Base-by-base conservation (phyloP, 2,113 vertebrate species). In the Arvicanthis niloticus region DNA sequence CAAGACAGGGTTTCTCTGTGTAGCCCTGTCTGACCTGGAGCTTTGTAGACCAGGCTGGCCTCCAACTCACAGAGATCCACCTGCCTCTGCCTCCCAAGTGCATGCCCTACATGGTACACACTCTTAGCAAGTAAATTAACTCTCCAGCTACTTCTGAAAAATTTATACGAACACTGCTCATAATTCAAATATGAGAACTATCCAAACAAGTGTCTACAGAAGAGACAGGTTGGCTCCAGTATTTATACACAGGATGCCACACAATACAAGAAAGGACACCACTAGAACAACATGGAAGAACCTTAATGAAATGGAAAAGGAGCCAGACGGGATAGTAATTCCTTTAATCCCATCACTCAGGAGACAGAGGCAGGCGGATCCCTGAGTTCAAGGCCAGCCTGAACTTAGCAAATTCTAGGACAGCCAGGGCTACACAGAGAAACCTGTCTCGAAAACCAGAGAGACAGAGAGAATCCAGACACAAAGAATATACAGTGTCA, bases 181-280 rank as follows among this genome's bases (percentile, higher is more conserved):
- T 42, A 73, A 90, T 51, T 68, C 40, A 26, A 73, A 62, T 42
- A 21, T 0, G 56, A n/a, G 70, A 77, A n/a, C 7, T 0, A 34
- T 24, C 42, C 17, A 26, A 51, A 91, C 29, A 21, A 40, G 0
- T 31, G 82, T 85, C 21, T 15, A 34, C 5, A 91, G 87, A 72
- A 40, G 19, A 60, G 62, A 37, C 3, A 11, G 76, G 37, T 0
- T 1, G 29, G 24, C 4, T 3, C 77, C 15, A 3, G 48, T 8
- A 9, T 21, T 68, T n/a, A 51, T 24, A 21, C 1, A 21, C 0
- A 5, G 0, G 3, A 5, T 31, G 37, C 2, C 37, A 48, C 24
- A 48, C 56, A 68, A 0, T 26, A 81, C 5, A 60, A 72, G 7
- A 67, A 37, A 53, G 60, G 13, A 67, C 1, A 58, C 48, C n/a